phyloP scores from a whole-genome alignment of 2,888 invertebrate species.

The Tenthredo amoena region DNA sequence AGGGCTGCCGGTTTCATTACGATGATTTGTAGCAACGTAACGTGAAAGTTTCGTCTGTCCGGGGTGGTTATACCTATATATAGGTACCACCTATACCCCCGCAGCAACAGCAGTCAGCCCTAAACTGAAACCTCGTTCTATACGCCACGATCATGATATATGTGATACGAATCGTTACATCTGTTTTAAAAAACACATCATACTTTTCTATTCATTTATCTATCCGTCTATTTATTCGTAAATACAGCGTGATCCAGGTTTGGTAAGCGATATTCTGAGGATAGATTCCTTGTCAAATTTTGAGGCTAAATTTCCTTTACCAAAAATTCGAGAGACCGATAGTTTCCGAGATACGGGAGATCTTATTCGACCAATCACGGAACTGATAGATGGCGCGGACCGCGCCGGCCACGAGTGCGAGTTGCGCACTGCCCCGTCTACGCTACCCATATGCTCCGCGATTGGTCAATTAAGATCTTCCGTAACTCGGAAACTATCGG shows the following conservation, averaged over 20 bases:
- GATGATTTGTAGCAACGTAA: constrained; percentile 52
- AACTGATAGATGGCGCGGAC: too few species aligned
- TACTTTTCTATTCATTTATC: not conserved
- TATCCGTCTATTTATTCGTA: not conserved
- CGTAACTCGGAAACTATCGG: too few species aligned
- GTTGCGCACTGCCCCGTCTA: too few species aligned
- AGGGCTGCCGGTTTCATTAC: constrained; percentile 49
- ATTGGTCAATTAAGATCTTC: too few species aligned
- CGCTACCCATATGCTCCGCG: too few species aligned
- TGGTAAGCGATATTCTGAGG: not conserved
- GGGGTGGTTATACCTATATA: not conserved
- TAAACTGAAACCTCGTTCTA: not conserved
- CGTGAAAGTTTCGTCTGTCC: constrained; percentile 30
- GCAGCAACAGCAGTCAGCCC: not conserved
- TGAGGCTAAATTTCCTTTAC: too few species aligned
- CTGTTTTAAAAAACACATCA: not conserved
- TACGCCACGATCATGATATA: not conserved
- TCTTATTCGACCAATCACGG: too few species aligned
- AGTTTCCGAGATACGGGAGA: too few species aligned
- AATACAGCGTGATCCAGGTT: not conserved
- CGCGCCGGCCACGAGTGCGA: too few species aligned
- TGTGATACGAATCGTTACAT: too few species aligned
- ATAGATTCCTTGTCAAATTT: not conserved
- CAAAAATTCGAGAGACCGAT: too few species aligned
- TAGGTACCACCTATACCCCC: not conserved